Base-by-base conservation (phyloP, 2,113 vertebrate species). In the Uropsilus gracilis region DNA sequence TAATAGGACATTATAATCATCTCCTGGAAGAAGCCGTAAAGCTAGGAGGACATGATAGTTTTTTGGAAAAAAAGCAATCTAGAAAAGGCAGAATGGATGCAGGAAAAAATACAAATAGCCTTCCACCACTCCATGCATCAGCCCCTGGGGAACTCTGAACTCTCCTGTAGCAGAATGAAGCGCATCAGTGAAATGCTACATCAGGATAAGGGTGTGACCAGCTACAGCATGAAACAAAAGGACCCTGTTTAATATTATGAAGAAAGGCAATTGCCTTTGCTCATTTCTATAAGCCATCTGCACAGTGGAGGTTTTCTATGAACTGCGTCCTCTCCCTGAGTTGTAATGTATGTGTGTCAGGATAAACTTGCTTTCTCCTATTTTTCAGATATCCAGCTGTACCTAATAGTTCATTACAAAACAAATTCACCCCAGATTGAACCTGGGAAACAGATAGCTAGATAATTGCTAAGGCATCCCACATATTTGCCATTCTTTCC, bases 11-110 rank as follows among this genome's bases (percentile, higher is more conserved):
- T 84, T 91, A 89, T 80, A 76, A 91, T 95, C 96, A 81, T 95
- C 84, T 95, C 85, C 63, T 75, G 71, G 55, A 96, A 92, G 89
- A 94, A 96, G 78, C 72, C 55, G 18, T 82, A 94, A 89, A 95
- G 78, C 73, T 59, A 91, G 78, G 78, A 95, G 59, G 85, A 53
- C 59, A 34, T 68, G 77, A 86, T 72, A 72, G 86, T 78, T 94
- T 59, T 94, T 90, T 89, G 30, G 73, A n/a, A n/a, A n/a, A 93
- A 94, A 97, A 95, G 94, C 96, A 97, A 92, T 97, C 42, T 30
- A 59, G n/a, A 94, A 82, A 57, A 94, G 75, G 88, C 30, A 44
- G 88, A 94, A 85, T 5, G 32, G n/a, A 64, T 46, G 14, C 2
- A 28, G n/a, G 44, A 86, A 68, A 85, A 61, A 75, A 73, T 44